phyloP scores from a whole-genome alignment of 2,113 vertebrate genomes.

The Lycaon pictus region DNA sequence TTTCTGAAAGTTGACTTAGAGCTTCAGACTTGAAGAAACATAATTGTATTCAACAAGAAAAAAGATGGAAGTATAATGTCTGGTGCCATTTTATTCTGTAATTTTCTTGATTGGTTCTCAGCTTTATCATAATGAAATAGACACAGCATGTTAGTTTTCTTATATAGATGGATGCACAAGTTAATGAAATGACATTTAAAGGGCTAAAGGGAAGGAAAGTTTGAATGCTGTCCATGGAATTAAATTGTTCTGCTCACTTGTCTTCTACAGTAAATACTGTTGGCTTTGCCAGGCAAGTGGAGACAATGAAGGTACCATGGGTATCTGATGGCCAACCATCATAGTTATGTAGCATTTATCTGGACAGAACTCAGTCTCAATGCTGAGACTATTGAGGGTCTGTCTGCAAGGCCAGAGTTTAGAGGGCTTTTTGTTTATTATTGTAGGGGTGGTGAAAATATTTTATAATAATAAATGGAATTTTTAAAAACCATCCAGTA shows the following conservation, averaged over 20 bases:
- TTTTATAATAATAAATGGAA: neutral
- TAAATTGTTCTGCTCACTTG: neutral
- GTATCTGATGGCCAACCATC: neutral
- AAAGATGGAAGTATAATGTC: neutral
- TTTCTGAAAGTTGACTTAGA: neutral
- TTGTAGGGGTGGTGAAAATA: neutral
- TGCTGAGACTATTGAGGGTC: neutral
- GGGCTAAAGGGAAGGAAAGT: neutral
- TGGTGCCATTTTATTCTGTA: neutral
- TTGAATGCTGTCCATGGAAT: neutral
- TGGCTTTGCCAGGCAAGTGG: neutral
- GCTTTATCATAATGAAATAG: neutral
- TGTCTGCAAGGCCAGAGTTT: neutral
- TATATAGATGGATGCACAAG: neutral
- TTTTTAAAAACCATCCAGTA: neutral
- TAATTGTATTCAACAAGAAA: neutral
- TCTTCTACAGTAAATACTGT: neutral
- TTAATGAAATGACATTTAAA: neutral
- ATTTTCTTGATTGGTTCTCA: neutral
- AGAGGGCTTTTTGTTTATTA: neutral
- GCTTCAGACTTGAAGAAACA: neutral
- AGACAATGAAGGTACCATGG: neutral
- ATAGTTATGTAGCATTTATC: rapidly evolving
- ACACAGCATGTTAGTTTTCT: neutral
- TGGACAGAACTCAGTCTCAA: neutral